Evolutionary conservation across 2,888 invertebrate species (phyloP), one percentile per base, ranked within the genome.

Genomic region (Melikaiella ostensackeni): DNA sequence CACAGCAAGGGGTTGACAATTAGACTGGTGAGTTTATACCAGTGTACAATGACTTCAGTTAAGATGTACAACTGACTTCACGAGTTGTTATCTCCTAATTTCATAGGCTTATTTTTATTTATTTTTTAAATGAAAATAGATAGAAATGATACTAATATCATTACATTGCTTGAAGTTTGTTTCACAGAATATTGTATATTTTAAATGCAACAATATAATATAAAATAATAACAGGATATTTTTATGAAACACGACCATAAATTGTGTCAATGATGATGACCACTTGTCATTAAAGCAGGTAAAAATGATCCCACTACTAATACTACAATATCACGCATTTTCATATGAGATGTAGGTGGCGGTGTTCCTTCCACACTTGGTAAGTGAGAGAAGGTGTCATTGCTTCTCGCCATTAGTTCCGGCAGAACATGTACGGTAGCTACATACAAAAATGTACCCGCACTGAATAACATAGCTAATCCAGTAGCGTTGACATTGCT

Each of bases 361-460:
- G 84, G 77, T 61, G 85, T 81, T 62, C 64, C 89, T 76, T 92
- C 92, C 8, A 90, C 82, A 63, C 87, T 90, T 75, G 92, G 92
- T 62, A 92, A 85, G 84, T 92, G 91, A 2, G 91, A 89, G 80
- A 93, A 93, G 0, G 92, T 92, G 24, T 88, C 89, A 46, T 88
- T 91, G 30, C 89, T 89, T 78, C 93, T 92, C 78, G 94, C 93
- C 76, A 96, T 97, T 11, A 99, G 93, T 91, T 99, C 99, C 0
- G 99, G 99, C 73, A 99, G 91, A 0, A 99, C 99, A 91, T 99
- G 99, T 0, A 99, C 99, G 0, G 99, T 99, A 0, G 99, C 98
- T 2, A 99, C 99, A 91, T 99, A 99, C 0, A 99, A 93, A 92
- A 99, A 99, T 19, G 99, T 99, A 0, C 99, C 99, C 0, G 99